These are phyloP conservation scores for Galeopterus variegatus DNA, from an alignment of 2,113 vertebrate species.

Conservation along the genomic window DNA sequence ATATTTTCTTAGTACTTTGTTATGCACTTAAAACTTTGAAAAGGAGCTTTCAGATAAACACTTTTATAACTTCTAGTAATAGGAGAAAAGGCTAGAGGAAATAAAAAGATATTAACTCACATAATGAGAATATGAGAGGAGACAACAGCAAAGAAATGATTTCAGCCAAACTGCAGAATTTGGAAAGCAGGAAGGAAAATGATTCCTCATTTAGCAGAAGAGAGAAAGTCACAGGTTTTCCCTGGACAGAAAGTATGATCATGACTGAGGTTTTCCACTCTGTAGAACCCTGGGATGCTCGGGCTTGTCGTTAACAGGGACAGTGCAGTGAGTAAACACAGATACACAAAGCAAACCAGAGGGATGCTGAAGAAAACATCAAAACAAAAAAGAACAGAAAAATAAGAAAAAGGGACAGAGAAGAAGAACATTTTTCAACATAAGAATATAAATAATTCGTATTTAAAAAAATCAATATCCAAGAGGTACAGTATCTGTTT, in stretches of 20 bases:
- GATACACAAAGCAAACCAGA: neutral
- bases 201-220: neutral
- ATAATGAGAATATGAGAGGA: neutral
- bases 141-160: neutral
- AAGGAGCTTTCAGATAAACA: neutral
- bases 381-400: neutral
- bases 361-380: neutral
- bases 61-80: neutral
- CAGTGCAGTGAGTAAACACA: neutral
- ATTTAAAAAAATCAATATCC: neutral
- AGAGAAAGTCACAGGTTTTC: neutral
- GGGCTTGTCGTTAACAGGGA: rapidly evolving
- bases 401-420: neutral
- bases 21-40: neutral
- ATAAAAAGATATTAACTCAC: neutral
- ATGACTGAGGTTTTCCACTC: neutral
- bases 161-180: neutral
- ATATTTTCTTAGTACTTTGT: neutral
- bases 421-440: neutral
- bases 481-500: neutral
- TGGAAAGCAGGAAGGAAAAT: neutral
- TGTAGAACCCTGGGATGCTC: neutral
- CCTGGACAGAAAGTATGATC: neutral
- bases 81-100: neutral
- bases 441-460: neutral